These are phyloP conservation scores for Anseranas semipalmata DNA, from an alignment of 2,113 vertebrate genomes.

Conservation along the genomic window DNA sequence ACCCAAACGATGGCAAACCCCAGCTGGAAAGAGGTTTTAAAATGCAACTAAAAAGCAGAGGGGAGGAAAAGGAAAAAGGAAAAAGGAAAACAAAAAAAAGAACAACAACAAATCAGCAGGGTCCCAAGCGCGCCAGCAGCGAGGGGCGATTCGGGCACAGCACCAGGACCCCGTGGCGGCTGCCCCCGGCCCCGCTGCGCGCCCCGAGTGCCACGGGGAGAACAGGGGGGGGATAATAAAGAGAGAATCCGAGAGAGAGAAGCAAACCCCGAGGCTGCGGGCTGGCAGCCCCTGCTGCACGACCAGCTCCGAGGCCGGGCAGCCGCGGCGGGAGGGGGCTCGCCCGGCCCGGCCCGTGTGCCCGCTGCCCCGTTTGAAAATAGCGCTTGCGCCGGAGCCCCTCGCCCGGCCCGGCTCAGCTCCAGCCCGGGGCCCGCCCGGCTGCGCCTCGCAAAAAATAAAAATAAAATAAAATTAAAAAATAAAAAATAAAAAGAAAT, in stretches of 20 bases:
- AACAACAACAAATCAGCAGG: background rate
- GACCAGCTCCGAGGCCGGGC: background rate
- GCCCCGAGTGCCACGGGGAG: background rate
- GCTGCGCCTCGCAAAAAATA: background rate
- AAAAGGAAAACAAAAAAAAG: fast-evolving
- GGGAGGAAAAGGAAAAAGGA: fast-evolving
- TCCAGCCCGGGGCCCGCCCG: background rate
- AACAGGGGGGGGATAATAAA: background rate
- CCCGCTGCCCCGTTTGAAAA: slow-evolving; percentile 11
- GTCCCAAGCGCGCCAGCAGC: background rate
- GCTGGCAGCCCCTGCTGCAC: background rate
- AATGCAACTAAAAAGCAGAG: background rate
- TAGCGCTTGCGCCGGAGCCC: background rate
- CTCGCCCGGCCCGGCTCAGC: background rate
- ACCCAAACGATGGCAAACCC: slow-evolving; percentile 40
- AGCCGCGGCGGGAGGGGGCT: background rate
- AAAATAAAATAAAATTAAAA: too few relatives aligned
- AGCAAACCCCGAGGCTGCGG: background rate
- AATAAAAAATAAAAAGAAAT: background rate
- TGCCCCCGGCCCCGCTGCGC: background rate
- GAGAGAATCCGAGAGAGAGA: background rate
- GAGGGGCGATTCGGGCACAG: background rate
- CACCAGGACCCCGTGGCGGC: background rate
- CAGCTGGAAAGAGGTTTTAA: background rate
- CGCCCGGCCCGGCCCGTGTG: background rate